phyloP scores from a whole-genome alignment of 2,797 vertebrate genomes.

The Antrozous pallidus region DNA sequence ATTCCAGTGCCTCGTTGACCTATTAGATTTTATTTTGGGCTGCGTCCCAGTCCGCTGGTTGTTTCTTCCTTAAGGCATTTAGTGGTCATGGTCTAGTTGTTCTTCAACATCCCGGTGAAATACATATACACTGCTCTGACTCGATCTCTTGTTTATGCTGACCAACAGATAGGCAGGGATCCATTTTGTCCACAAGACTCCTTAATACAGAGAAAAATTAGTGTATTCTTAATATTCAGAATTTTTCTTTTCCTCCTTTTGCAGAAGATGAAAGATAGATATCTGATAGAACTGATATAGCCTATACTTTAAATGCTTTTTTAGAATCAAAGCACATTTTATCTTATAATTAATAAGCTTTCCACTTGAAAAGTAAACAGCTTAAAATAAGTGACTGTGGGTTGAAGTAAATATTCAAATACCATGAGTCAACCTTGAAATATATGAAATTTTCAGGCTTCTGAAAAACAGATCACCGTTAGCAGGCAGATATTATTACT shows the following conservation, averaged over 20 bases:
- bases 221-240: background rate
- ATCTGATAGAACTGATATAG: background rate
- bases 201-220: conserved; percentile 6
- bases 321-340: conserved; percentile 39
- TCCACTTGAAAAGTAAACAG: conserved; percentile 31
- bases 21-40: background rate
- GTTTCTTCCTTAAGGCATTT: background rate
- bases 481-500: background rate
- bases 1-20: background rate
- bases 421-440: background rate
- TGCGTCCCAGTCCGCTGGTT: background rate
- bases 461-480: conserved; percentile 6
- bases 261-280: background rate
- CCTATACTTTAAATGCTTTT: background rate
- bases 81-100: background rate
- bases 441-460: background rate
- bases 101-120: background rate
- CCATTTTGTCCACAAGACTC: background rate
- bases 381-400: conserved; percentile 31
- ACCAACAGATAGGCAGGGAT: background rate
- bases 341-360: conserved; percentile 15
- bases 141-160: background rate
- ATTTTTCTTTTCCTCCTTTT: conserved; percentile 2
- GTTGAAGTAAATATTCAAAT: background rate
- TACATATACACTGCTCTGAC: background rate